Base-by-base conservation (phyloP, 1,140 invertebrate genomes). In the Atopsyche davidsoni region DNA sequence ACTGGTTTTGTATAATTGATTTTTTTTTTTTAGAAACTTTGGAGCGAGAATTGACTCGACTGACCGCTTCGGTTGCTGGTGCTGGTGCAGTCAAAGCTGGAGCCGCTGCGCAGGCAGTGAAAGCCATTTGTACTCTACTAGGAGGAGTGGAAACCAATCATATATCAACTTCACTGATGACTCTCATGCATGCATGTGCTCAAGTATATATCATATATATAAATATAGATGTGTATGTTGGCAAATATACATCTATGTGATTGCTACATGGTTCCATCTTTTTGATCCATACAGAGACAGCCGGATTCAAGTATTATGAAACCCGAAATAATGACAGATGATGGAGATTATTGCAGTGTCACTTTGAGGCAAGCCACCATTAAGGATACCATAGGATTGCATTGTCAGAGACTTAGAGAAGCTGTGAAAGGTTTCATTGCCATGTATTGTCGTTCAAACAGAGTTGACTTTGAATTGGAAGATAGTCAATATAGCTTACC, bases 101-200 rank as follows among this genome's bases (percentile, higher is more conserved):
- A 21, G 71, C 82, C 14, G 81, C 93, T 32, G 76, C 86, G 14
- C 93, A 97, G 68, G 85, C 90, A 0, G 87, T 96, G 0, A 97
- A 96, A 72, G 90, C 89, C 1, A 83, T 98, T 6, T 92, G 91
- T 64, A 83, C 89, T 18, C 70, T 92, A 17, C 82, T 96, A 53
- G 89, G 89, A 9, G 85, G 83, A 47, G 80, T 96, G 2, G 89
- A 96, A 69, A 96, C 92, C 0, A 68, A 84, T 35, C 88, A 92
- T 60, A 79, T 94, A 2, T 84, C 81, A 2, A 78, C 84, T 48
- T 81, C 87, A 25, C 69, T 93, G 2, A 81, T 83, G 42, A 75
- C 79, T 23, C 81, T 91, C 51, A 78, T 82, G 7, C 76, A 78
- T 32, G 78, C 79, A 1, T 87, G 85, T 58, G 64, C 66, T 35